Evolutionary conservation across 2,888 invertebrate genomes (phyloP), one percentile per base, ranked within the genome.

Genomic region (Pandemis heparana): DNA sequence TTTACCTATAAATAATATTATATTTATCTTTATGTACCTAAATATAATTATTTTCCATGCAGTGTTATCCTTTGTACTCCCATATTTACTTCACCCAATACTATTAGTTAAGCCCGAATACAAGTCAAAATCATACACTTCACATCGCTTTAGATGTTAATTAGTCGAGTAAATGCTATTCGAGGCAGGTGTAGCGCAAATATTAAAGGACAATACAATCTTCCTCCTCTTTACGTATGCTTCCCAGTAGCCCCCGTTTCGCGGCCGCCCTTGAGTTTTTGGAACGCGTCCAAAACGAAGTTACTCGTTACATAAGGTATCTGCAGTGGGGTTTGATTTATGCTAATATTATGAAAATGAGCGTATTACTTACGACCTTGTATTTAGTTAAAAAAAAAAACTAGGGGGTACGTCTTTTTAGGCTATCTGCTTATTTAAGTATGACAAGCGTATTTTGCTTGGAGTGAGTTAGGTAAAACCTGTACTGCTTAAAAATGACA

Each of bases 301-400:
- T 65, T 60, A 32, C 59, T 64, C 61, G 70, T 70, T 74, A 74
- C 69, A 38, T 74, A 74, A 74, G 60, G 65, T 65, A 70, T 74
- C 74, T 74, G 74, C 74, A 74, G 74, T 74, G 70, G 10, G 51
- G 60, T 73, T 72, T 63, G 56, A 65, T 60, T 74, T 61, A 65
- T 51, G 53, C 41, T 59, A 18, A 43, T 18, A 53, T 69, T 74
- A 65, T 65, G 59, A 59, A 64, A 64, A 67, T 72, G 38, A 61
- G 51, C 32, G n/a, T 41, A n/a, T 60, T 59, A 46, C 18, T 41
- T 70, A 14, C 32, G 16, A 38, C 64, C 63, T 64, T 68, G 68
- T 46, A 46, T 32, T 64, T 48, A 32, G 16, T n/a, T 61, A 3
- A 23, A 23, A 62, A 23, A 23, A 62, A 43, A 62, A 43, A 43